Base-by-base conservation (phyloP, 2,113 vertebrate species). In the Setophaga petechia region DNA sequence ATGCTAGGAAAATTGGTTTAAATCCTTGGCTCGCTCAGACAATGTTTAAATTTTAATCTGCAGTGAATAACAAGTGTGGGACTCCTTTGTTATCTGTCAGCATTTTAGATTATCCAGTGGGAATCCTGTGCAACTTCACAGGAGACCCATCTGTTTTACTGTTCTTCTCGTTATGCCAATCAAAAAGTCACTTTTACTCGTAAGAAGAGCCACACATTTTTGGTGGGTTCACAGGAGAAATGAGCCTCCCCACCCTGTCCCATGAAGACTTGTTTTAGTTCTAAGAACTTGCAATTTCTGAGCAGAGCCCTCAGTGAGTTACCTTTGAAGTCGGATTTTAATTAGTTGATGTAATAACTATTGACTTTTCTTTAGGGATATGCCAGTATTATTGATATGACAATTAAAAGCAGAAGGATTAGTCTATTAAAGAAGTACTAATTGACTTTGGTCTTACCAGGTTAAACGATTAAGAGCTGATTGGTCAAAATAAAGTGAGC, bases 1-100 rank as follows among this genome's bases (percentile, higher is more conserved):
- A 18, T 96, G 63, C 49, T n/a, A 89, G 88, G 71, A 92, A 89
- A 71, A 83, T 83, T 15, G 52, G 20, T 89, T 94, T 81, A 92
- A 92, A 49, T 83, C 49, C 78, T 73, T 92, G 87, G 52, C 83
- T 96, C 14, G 49, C 74, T 97, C 72, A 77, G 66, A 73, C 21
- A 22, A 93, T 96, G 91, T 96, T 98, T 96, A 98, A 96, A 97
- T 87, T 97, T 98, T 97, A 97, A 97, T 98, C 97, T 95, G 87
- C 77, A 95, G 83, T 61, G 95, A 97, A 95, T 96, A 96, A 88
- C 89, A 93, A 96, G 83, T 47, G 87, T 68, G 33, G 65, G 81
- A 88, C 94, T 95, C 73, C 84, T 95, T 77, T 94, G 95, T 94
- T 92, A 71, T 97, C 96, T 97, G 94, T 97, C 97, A 97, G 95